Percentiles rank a stretch among this genome's conserved stretches.
Evolutionary conservation across 2,797 vertebrate genomes (phyloP).

Genomic region (Gymnoscopelus braueri): DNA sequence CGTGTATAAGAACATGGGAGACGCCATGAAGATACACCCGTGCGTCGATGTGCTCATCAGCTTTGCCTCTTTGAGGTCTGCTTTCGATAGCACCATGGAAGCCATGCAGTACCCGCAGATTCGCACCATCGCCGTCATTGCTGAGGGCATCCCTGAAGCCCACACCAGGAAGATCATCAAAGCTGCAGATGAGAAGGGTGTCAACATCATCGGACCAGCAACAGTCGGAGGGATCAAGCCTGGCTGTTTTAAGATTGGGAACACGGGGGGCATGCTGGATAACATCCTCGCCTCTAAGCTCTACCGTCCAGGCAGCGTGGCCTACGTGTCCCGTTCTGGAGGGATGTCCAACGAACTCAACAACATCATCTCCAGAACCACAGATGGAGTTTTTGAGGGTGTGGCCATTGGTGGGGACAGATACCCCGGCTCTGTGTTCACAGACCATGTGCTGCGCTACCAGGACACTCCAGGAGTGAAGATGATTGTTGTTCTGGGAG

Average conservation of each 20-base stretch:
- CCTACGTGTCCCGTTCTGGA: conserved; percentile 94
- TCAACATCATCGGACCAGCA: conserved; percentile 97
- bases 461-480: conserved; percentile 93
- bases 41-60: conserved; percentile 97
- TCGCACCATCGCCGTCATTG: conserved; percentile 95
- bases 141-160: conserved; percentile 97
- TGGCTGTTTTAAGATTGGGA: conserved; percentile 97
- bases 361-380: conserved; percentile 95
- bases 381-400: conserved; percentile 94
- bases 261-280: conserved; percentile 97
- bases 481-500: conserved; percentile 88
- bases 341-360: conserved; percentile 99
- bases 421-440: conserved; percentile 93
- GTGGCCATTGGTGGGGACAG: conserved; percentile 96
- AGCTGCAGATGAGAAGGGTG: conserved; percentile 90
- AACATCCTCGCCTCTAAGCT: conserved; percentile 97
- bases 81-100: conserved; percentile 96
- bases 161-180: conserved; percentile 94
- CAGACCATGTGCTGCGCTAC: conserved; percentile 92
- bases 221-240: conserved; percentile 98
- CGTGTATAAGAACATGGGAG: conserved; percentile 97
- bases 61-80: conserved; percentile 96
- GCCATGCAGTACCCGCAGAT: conserved; percentile 95
- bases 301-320: conserved; percentile 95
- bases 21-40: conserved; percentile 95